Percentiles rank a stretch among this genome's conserved stretches.
Evolutionary conservation across 2,113 vertebrate species (phyloP).

Genomic region (Eurypyga helias): DNA sequence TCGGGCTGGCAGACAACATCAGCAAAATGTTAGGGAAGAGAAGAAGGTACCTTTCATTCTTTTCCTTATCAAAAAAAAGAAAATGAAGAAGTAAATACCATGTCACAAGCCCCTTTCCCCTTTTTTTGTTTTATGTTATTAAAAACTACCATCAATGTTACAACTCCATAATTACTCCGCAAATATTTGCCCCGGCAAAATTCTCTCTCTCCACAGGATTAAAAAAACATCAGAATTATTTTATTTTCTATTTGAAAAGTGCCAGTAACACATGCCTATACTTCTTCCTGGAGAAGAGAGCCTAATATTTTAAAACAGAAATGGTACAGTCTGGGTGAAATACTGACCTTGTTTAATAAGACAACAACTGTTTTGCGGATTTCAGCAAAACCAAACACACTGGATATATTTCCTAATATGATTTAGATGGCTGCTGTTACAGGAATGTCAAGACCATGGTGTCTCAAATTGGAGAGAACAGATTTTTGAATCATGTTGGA

Average conservation of each 20-base stretch:
- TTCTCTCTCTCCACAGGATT: background rate
- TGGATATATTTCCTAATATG: background rate
- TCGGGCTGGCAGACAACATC: slow-evolving; percentile 96
- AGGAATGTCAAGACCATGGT: background rate
- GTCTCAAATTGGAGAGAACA: background rate
- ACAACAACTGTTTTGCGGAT: background rate
- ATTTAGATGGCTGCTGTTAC: background rate
- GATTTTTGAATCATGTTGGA: background rate
- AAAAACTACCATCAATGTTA: background rate
- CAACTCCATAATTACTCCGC: background rate
- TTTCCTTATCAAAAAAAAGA: slow-evolving; percentile 84
- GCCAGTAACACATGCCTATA: background rate
- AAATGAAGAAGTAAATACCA: slow-evolving; percentile 27
- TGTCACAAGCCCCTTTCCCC: background rate
- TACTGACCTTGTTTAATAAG: background rate
- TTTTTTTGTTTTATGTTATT: background rate
- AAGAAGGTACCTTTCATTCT: slow-evolving; percentile 95
- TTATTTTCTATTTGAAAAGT: background rate
- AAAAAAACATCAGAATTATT: background rate
- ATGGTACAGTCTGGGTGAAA: background rate
- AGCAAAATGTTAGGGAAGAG: slow-evolving; percentile 95
- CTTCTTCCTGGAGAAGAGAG: background rate
- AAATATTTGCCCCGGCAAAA: background rate
- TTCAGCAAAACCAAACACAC: background rate
- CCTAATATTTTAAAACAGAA: background rate